phyloP scores from a whole-genome alignment of 2,888 invertebrate genomes.

The Ectemnius cavifrons region DNA sequence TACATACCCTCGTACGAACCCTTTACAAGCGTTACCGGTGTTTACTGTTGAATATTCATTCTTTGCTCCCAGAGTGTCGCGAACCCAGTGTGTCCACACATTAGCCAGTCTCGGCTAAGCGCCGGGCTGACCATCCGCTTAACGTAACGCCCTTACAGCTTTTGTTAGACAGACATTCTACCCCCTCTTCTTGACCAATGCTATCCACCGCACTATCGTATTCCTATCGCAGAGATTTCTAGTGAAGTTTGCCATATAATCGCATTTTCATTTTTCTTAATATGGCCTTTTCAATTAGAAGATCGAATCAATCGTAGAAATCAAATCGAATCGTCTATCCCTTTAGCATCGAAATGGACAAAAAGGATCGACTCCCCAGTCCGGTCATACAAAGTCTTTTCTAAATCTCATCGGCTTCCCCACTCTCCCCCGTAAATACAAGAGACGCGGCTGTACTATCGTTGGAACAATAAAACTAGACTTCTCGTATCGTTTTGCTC shows the following conservation, averaged over 20 bases:
- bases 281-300: no score
- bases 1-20: slow-evolving; percentile 51
- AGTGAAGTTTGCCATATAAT: no score
- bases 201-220: not conserved
- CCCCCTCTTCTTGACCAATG: not conserved
- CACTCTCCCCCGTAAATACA: slow-evolving; percentile 40
- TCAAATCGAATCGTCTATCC: slow-evolving; percentile 16
- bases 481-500: slow-evolving; percentile 61
- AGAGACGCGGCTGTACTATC: slow-evolving; percentile 56
- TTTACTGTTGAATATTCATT: slow-evolving; percentile 75
- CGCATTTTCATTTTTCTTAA: no score
- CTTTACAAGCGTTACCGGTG: slow-evolving; percentile 62
- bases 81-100: slow-evolving; percentile 62
- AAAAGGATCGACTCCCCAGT: slow-evolving; percentile 26
- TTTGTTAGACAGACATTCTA: slow-evolving; percentile 39
- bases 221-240: no score
- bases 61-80: slow-evolving; percentile 57
- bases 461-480: slow-evolving; percentile 73
- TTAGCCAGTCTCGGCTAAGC: slow-evolving; percentile 47
- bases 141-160: slow-evolving; percentile 32
- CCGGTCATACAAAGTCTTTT: slow-evolving; percentile 25
- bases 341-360: slow-evolving; percentile 44
- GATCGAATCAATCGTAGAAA: no score
- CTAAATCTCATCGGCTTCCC: slow-evolving; percentile 10
- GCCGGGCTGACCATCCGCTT: slow-evolving; percentile 54